Conservation (phyloP, 2,113 vertebrate species). For the Paradisaea rubra region DNA sequence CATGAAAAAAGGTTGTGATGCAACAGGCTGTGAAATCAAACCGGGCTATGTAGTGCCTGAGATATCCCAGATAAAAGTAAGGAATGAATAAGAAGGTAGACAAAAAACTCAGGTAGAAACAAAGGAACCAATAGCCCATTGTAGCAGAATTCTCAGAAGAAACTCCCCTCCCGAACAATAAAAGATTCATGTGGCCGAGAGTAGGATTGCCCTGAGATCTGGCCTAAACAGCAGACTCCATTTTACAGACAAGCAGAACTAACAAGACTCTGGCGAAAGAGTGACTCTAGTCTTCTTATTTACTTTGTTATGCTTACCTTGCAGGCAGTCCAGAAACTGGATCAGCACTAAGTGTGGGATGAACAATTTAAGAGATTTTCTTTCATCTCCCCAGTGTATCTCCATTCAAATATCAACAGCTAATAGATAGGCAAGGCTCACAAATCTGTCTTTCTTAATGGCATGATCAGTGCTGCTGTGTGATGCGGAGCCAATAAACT, state of each 20-base stretch:
- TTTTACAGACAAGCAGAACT: neutral
- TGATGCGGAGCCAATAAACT: neutral
- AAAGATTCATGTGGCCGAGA: neutral
- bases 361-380: neutral
- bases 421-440: neutral
- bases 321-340: neutral
- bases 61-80: neutral
- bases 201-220: neutral
- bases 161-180: rapidly evolving
- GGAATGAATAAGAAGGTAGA: neutral
- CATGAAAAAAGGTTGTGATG: neutral
- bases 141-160: neutral
- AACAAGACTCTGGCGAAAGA: neutral
- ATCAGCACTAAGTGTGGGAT: neutral
- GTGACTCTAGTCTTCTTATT: neutral
- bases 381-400: neutral
- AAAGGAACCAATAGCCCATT: neutral
- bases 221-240: neutral
- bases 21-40: neutral
- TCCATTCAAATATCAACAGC: neutral
- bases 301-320: neutral
- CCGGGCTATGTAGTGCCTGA: neutral
- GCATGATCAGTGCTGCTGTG: neutral
- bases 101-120: neutral
- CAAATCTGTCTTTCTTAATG: neutral